A percentile compares a stretch with the other conserved stretches of the same genome.
These are phyloP conservation scores for Lochmaea capreae DNA, from an alignment of 2,888 invertebrate genomes.

Conservation along the genomic window DNA sequence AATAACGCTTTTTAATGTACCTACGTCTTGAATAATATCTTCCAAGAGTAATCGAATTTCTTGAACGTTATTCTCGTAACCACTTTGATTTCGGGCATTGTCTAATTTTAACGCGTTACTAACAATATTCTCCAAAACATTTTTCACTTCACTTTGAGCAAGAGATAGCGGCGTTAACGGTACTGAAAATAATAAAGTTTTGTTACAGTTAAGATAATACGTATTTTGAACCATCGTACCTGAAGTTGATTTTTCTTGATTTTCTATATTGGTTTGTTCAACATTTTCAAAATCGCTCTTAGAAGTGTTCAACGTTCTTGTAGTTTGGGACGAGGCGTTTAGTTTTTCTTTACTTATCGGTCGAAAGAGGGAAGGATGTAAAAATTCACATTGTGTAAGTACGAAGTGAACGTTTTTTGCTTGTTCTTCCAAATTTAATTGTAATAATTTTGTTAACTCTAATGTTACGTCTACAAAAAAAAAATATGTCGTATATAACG, in stretches of 20 bases:
- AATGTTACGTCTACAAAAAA: conserved; percentile 23
- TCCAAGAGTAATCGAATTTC: conserved; percentile 6
- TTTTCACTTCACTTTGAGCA: background rate
- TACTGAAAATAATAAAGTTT: background rate
- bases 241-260: background rate
- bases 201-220: background rate
- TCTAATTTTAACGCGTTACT: background rate
- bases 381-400: conserved; percentile 17
- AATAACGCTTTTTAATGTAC: background rate
- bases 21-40: conserved; percentile 8
- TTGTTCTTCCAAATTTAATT: conserved; percentile 23
- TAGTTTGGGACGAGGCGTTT: background rate
- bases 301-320: background rate
- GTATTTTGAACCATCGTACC: background rate
- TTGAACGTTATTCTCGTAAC: background rate
- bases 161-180: background rate
- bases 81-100: background rate
- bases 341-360: background rate
- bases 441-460: conserved; percentile 16
- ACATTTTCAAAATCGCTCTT: background rate
- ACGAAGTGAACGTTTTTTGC: conserved; percentile 20
- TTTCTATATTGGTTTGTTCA: background rate
- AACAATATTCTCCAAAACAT: background rate
- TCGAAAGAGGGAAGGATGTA: conserved; percentile 20
- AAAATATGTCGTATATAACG: background rate